Percentiles rank a stretch among this genome's conserved stretches.
phyloP scores from a whole-genome alignment of 2,797 vertebrate genomes.

The Avahi laniger region DNA sequence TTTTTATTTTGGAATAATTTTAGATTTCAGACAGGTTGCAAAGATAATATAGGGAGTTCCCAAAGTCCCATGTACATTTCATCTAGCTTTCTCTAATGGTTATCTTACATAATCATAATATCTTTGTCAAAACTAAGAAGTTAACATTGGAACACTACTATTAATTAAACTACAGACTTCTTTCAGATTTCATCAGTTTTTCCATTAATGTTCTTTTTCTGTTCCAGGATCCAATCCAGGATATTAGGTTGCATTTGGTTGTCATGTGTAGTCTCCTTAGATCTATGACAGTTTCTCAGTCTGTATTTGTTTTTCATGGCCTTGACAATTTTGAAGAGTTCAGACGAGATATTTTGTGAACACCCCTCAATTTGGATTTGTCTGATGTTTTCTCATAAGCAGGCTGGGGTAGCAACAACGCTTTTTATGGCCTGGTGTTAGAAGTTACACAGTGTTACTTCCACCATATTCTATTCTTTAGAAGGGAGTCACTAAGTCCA shows the following conservation, averaged over 20 bases:
- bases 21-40: background rate
- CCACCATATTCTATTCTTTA: background rate
- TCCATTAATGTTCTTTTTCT: background rate
- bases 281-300: background rate
- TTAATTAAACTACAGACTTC: background rate
- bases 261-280: conserved; percentile 1
- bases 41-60: conserved; percentile 9
- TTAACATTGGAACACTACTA: background rate
- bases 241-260: background rate
- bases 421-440: background rate
- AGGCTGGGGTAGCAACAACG: background rate
- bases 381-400: background rate
- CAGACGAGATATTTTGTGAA: background rate
- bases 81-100: background rate
- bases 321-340: conserved; percentile 24
- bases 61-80: background rate
- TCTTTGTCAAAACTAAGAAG: conserved; percentile 29
- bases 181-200: conserved; percentile 8
- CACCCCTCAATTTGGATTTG: background rate
- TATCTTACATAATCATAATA: conserved; percentile 7
- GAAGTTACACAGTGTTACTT: background rate
- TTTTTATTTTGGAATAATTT: background rate
- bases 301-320: conserved; percentile 4
- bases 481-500: background rate
- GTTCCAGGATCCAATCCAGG: background rate